phyloP scores from a whole-genome alignment of 1,140 invertebrate species.

The Drosophila orena region DNA sequence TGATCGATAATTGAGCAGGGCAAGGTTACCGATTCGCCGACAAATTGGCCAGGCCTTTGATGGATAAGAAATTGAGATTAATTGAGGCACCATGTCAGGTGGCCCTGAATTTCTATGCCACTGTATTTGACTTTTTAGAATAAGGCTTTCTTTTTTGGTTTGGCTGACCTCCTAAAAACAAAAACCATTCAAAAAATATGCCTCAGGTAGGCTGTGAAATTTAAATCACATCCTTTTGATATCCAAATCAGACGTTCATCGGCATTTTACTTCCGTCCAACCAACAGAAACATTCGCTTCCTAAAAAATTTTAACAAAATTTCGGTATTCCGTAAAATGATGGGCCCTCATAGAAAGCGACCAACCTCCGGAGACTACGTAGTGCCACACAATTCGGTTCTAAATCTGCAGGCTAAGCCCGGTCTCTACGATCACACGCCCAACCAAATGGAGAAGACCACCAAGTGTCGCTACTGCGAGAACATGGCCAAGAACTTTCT shows the following conservation, averaged over 20 bases:
- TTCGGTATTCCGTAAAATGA: conserved; percentile 76
- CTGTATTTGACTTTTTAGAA: neutral
- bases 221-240: neutral
- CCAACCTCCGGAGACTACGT: conserved; percentile 40
- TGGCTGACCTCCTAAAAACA: too few relatives aligned
- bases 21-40: conserved; percentile 46
- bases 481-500: conserved; percentile 82
- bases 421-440: conserved; percentile 32
- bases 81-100: conserved; percentile 11
- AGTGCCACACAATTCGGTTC: conserved; percentile 74
- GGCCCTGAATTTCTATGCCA: conserved; percentile 36
- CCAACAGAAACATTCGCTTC: conserved; percentile 34
- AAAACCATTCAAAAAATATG: conserved; percentile 8
- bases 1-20: conserved; percentile 49
- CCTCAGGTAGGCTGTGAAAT: conserved; percentile 54
- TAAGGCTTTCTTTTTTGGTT: neutral
- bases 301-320: conserved; percentile 72
- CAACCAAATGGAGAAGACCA: conserved; percentile 43
- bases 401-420: conserved; percentile 51
- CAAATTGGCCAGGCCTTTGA: conserved; percentile 13
- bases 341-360: conserved; percentile 66
- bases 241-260: neutral
- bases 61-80: conserved; percentile 38
- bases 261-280: conserved; percentile 12
- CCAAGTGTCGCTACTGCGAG: conserved; percentile 74